phyloP scores from a whole-genome alignment of 2,113 vertebrate species.

The cattle (Bos taurus) region DNA sequence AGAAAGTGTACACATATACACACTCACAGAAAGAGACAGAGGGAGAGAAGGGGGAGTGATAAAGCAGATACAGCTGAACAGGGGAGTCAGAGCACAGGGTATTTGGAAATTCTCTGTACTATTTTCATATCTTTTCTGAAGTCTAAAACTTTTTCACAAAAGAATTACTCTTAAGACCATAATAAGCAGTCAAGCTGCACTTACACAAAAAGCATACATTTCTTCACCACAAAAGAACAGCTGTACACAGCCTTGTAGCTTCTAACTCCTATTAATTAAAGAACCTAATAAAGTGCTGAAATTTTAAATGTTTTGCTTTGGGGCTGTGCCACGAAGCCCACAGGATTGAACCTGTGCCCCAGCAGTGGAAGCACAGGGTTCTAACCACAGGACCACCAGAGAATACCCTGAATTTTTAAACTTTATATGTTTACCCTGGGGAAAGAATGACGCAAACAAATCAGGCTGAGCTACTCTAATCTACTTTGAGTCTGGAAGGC shows the following conservation, averaged over 20 bases:
- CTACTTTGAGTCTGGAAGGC: background rate
- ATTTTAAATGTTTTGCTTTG: background rate
- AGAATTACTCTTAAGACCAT: background rate
- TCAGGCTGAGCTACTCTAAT: background rate
- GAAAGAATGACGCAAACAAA: background rate
- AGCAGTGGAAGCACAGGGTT: background rate
- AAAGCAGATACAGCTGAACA: background rate
- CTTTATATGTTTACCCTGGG: background rate
- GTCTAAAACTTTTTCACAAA: constrained; percentile 11
- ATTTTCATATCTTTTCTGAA: background rate
- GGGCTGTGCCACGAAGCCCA: background rate
- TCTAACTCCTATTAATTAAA: background rate
- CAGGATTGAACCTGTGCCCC: background rate
- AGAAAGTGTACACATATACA: background rate
- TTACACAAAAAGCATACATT: background rate
- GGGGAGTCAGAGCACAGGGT: background rate
- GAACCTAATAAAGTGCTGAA: background rate
- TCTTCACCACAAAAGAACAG: background rate
- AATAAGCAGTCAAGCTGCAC: background rate
- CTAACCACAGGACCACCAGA: background rate
- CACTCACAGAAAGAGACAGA: background rate
- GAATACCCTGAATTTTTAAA: background rate
- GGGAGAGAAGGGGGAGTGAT: background rate
- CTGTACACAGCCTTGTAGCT: background rate
- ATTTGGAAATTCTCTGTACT: background rate